Evolutionary conservation across 2,113 vertebrate species (phyloP), one percentile per base, ranked within the genome.

Genomic region (Promerops cafer): DNA sequence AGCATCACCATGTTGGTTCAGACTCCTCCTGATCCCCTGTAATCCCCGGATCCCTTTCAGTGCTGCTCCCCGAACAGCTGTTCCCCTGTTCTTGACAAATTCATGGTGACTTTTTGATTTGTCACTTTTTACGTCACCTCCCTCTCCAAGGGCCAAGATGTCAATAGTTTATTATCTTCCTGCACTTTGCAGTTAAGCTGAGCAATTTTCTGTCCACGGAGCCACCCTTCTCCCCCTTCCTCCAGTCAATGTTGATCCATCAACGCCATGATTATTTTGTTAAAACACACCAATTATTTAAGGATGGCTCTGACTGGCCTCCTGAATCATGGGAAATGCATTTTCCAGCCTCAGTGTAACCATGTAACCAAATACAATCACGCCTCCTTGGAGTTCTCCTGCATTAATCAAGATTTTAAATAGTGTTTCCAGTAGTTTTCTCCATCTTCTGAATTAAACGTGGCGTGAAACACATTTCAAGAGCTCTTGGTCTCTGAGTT

Each of bases 21-120:
- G 82, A 85, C 79, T 65, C 63, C 66, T 83, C 30, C 82, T 86
- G 90, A 93, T 93, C 87, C 81, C 30, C 84, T 78, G 42, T 93
- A 93, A 95, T 94, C 87, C 94, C 66, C 2, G 0, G 75, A 88
- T 94, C 82, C 33, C 66, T 93, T 94, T 77, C 90, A 56, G 33
- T 26, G 69, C 78, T 68, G 56, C 70, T 68, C 18, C 54, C 63
- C 45, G 71, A 88, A 50, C 94, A 96, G 78, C 82, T 94, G 63
- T 83, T 74, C 39, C 66, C 53, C 71, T 2, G 0, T 60, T 94
- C 90, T 68, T 74, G 50, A 86, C 79, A 83, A 88, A 88, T 65
- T 83, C 59, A 10, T 7, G 54, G 81, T 79, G 78, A 79, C 78
- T 95, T 83, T 56, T 35, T 84, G 84, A 76, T 76, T 53, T 85